Conservation (phyloP, 2,113 vertebrate species). For the Orthonyx spaldingii region DNA sequence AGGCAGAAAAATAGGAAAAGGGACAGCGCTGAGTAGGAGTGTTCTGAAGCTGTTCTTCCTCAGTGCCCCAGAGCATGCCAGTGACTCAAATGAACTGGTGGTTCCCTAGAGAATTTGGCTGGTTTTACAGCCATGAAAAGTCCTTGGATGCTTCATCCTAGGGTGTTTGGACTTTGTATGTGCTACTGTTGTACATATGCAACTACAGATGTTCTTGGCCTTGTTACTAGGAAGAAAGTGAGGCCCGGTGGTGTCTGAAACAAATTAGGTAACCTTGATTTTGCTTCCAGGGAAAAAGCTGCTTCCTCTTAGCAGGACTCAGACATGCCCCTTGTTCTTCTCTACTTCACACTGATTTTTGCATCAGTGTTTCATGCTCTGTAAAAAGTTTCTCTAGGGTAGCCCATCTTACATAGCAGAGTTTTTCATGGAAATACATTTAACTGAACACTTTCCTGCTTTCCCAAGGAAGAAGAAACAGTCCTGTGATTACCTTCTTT, state of each 20-base stretch:
- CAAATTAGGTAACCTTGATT: not conserved
- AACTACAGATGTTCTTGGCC: not conserved
- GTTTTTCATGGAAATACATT: not conserved
- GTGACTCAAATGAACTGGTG: not conserved
- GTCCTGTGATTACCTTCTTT: not conserved
- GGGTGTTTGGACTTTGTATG: not conserved
- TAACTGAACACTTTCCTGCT: not conserved
- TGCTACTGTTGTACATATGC: not conserved
- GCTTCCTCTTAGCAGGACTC: not conserved
- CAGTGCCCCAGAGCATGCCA: not conserved
- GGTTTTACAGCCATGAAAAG: not conserved
- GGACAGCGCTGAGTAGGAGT: not conserved
- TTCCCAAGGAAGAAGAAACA: not conserved
- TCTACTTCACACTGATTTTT: not conserved
- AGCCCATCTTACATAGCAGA: not conserved
- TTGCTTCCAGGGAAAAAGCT: not conserved
- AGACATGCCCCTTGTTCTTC: not conserved
- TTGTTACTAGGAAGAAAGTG: not conserved
- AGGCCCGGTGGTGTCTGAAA: not conserved
- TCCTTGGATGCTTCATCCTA: not conserved
- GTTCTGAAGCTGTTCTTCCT: not conserved
- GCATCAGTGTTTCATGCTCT: not conserved
- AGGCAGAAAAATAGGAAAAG: not conserved
- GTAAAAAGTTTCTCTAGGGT: not conserved
- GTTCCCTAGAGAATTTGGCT: not conserved